Conservation (phyloP, 2,797 vertebrate genomes). For the Anolis apletophallus region DNA sequence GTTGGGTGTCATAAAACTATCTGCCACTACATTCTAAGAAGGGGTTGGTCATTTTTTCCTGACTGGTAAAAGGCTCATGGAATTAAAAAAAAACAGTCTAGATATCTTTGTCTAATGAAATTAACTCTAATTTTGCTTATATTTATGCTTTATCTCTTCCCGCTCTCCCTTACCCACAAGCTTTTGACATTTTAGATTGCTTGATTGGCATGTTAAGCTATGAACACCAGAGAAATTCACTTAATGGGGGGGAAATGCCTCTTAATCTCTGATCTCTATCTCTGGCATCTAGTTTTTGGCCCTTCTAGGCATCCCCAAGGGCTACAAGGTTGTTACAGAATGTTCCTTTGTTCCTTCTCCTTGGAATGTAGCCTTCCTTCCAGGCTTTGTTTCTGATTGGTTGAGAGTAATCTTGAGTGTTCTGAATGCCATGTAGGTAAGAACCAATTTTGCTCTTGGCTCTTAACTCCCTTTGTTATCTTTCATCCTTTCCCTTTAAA, state of each 20-base stretch:
- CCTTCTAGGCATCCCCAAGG: constrained; percentile 5
- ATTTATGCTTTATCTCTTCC: not conserved
- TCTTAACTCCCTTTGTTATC: not conserved
- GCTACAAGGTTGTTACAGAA: not conserved
- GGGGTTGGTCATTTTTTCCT: too few species aligned
- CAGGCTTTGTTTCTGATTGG: not conserved
- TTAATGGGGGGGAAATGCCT: not conserved
- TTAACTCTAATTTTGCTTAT: not conserved
- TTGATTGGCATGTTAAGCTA: not conserved
- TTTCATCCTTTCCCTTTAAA: not conserved
- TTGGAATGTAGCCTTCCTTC: constrained; percentile 7
- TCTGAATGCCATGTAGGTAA: not conserved
- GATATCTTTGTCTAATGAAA: not conserved
- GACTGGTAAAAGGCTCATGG: too few species aligned
- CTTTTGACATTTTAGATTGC: not conserved
- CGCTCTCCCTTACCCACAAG: not conserved
- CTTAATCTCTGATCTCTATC: not conserved
- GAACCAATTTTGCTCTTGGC: not conserved
- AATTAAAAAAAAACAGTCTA: too few species aligned
- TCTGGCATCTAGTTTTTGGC: not conserved
- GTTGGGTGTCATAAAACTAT: too few species aligned
- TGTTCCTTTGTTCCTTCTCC: not conserved
- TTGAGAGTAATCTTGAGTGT: not conserved
- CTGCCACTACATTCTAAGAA: too few species aligned
- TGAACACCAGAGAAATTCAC: not conserved